Evolutionary conservation across 2,113 vertebrate species (phyloP).

Genomic region (Cyrtonyx montezumae): DNA sequence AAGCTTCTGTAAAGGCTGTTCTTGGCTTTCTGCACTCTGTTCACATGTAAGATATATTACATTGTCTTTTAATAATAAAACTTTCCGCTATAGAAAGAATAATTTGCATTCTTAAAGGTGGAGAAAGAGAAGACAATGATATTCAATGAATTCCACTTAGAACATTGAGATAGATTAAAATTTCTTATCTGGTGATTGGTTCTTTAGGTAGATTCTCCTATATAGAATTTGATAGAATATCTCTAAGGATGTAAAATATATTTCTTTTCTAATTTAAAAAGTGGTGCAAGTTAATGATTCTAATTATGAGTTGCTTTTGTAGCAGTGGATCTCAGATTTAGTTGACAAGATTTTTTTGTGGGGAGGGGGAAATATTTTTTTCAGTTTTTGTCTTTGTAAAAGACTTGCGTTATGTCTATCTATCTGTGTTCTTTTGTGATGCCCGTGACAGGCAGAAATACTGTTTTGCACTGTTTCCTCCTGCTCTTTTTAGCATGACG

Average conservation of each 20-base stretch:
- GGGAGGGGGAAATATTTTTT: background rate
- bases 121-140: background rate
- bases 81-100: background rate
- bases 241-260: background rate
- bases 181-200: background rate
- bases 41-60: background rate
- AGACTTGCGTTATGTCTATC: background rate
- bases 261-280: background rate
- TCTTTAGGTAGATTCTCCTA: background rate
- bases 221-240: fast-evolving
- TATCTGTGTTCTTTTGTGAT: background rate
- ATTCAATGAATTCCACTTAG: background rate
- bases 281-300: background rate
- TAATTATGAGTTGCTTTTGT: background rate
- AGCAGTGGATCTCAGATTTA: background rate
- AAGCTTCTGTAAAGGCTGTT: background rate
- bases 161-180: background rate
- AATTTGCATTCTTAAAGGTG: background rate
- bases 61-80: background rate
- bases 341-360: background rate
- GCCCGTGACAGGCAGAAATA: background rate
- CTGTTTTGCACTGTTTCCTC: background rate
- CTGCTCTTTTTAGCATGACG: background rate
- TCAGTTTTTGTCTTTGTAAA: background rate
- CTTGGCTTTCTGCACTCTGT: background rate